Evolutionary conservation across 2,888 invertebrate species (phyloP).

Genomic region (Neoaliturus tenellus): DNA sequence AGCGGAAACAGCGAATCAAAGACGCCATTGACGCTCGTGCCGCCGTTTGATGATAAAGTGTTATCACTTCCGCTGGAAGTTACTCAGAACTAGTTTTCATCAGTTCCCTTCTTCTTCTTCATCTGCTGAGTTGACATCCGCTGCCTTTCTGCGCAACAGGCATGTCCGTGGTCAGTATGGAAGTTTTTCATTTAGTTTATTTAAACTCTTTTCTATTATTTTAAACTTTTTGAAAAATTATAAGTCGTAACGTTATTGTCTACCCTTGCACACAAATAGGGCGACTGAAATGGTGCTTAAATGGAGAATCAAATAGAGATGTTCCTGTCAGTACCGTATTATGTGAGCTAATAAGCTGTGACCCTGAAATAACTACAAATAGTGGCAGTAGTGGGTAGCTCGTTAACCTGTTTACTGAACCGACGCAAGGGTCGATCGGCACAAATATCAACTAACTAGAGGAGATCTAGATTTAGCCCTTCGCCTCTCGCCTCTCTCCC

Average conservation of each 20-base stretch:
- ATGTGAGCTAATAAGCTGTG: background rate
- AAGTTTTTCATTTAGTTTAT: too few relatives aligned
- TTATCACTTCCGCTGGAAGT: background rate
- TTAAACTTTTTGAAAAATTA: too few relatives aligned
- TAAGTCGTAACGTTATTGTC: too few relatives aligned
- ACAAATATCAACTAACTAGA: conserved; percentile 11
- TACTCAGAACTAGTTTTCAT: background rate
- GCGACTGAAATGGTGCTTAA: too few relatives aligned
- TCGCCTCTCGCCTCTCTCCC: too few relatives aligned
- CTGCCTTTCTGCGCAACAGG: background rate
- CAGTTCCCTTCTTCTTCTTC: background rate
- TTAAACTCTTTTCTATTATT: too few relatives aligned
- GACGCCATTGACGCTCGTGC: conserved; percentile 3
- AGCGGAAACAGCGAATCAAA: conserved; percentile 21
- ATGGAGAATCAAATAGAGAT: too few relatives aligned
- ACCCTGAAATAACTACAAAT: background rate
- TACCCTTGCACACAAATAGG: too few relatives aligned
- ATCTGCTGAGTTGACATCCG: background rate
- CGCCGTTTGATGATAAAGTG: conserved; percentile 20
- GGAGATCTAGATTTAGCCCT: background rate
- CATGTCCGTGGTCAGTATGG: too few relatives aligned
- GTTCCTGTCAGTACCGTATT: too few relatives aligned
- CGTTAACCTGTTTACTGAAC: conserved; percentile 9
- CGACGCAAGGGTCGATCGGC: background rate
- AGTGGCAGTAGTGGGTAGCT: background rate